Base-by-base conservation (phyloP, 1,140 invertebrate genomes). In the Drosophila gunungcola region DNA sequence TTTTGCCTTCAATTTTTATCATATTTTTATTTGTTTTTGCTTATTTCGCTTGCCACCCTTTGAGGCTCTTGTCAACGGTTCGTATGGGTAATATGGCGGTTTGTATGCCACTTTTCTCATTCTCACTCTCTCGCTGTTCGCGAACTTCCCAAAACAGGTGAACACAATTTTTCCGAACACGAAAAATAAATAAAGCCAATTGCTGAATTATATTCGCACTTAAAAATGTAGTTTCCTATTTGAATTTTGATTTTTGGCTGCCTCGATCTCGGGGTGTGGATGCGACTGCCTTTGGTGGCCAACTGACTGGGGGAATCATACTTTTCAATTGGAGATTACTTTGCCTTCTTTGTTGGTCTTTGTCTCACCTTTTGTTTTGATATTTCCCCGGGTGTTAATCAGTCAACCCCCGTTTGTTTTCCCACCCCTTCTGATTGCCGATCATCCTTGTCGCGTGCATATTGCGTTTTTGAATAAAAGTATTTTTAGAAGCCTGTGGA, bases 71-170 rank as follows among this genome's bases (percentile, higher is more conserved):
- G 64, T 68, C 60, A 68, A 68, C 61, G 38, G 46, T 34, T 63
- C 83, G 83, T 86, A 86, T 86, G 84, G 79, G 83, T 88, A 88
- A 88, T 86, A 57, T 79, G 69, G 56, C 69, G 65, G 49, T 80
- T 73, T 84, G 77, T 84, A 68, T 83, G 68, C 80, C 63, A 34
- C 29, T 61, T 80, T 84, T 55, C 54, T 32, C 5, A 32, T 2
- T 32, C 5, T 6, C 5, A 7, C 29, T 32, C 29, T 48, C 57
- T 55, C 43, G 52, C 36, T 57, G 32, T 56, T 27, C 36, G 64
- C 67, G 64, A 70, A 70, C 64, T 70, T 56, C 64, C 51, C 43
- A 49, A 56, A 70, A 48, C 67, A 70, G 67, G 67, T 70, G 67
- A 70, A 69, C 51, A 39, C 64, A 16, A 25, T 60, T 68, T 46